These are phyloP conservation scores for Alligator sinensis DNA, from an alignment of 2,113 vertebrate genomes.

Conservation along the genomic window DNA sequence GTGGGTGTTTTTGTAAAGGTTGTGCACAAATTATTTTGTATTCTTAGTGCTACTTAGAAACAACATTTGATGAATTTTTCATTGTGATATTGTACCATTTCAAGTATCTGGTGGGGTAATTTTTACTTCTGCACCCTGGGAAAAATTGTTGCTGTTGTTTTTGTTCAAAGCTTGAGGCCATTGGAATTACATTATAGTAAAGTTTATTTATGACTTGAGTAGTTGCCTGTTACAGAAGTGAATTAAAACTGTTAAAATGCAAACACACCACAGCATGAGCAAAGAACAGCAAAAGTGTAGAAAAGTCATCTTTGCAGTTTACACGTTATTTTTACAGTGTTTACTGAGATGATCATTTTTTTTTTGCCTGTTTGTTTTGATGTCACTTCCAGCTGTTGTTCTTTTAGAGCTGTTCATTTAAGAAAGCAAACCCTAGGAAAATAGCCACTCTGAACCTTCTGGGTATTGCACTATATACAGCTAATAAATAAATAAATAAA, in stretches of 20 bases:
- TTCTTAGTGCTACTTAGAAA: neutral
- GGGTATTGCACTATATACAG: no score
- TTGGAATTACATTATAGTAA: neutral
- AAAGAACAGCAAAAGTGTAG: slow-evolving; percentile 5
- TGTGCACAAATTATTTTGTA: neutral
- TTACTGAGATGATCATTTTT: neutral
- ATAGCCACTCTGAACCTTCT: slow-evolving; percentile 8
- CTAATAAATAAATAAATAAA: no score
- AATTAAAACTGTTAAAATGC: neutral
- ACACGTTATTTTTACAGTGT: slow-evolving; percentile 26
- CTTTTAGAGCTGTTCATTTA: slow-evolving; percentile 48
- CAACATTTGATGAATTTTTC: neutral
- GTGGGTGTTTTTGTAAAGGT: rapidly evolving
- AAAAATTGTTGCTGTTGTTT: neutral
- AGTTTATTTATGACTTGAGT: neutral
- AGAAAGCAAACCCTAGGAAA: neutral
- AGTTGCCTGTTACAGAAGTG: neutral
- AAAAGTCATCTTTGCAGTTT: neutral
- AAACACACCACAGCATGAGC: neutral
- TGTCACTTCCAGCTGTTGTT: neutral
- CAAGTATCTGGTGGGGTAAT: neutral
- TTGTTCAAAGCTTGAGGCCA: slow-evolving; percentile 11
- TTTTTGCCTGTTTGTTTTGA: neutral
- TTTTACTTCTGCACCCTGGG: neutral
- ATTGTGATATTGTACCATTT: neutral